Percentiles rank a stretch among this genome's conserved stretches.
These are phyloP conservation scores for Onychomys torridus DNA, from an alignment of 2,797 vertebrate species.

Conservation along the genomic window DNA sequence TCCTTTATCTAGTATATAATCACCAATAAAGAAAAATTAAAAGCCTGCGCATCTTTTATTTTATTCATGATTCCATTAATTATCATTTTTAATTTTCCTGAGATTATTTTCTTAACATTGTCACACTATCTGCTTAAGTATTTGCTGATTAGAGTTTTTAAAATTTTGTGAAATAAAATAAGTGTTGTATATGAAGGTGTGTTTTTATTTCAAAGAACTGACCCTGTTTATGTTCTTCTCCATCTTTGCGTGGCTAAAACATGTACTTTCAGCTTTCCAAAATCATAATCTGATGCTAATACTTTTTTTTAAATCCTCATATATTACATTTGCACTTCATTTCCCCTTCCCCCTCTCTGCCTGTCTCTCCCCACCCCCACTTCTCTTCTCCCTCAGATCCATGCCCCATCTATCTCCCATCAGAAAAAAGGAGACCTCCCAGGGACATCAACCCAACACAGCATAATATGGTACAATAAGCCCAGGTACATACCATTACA, in stretches of 20 bases:
- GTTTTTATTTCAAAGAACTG: not conserved
- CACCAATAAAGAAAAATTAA: not conserved
- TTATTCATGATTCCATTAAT: not conserved
- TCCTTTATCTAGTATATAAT: not conserved
- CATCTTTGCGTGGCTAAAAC: fast-evolving
- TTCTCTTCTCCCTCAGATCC: no score
- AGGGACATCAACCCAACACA: not conserved
- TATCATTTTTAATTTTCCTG: not conserved
- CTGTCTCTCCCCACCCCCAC: not conserved
- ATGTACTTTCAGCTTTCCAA: not conserved
- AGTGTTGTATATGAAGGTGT: not conserved
- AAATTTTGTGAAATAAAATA: not conserved
- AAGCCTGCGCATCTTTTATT: not conserved
- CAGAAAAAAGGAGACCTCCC: no score
- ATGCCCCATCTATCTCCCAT: no score
- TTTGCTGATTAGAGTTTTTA: not conserved
- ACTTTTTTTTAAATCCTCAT: not conserved
- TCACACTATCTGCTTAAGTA: not conserved
- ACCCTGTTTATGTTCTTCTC: not conserved
- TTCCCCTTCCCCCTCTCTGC: not conserved
- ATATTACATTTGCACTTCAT: not conserved
- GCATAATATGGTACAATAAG: not conserved
- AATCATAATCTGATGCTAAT: no score
- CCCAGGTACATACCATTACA: not conserved
- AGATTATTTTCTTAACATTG: not conserved